Base-by-base conservation (phyloP, 2,113 vertebrate species). In the Capreolus pygargus region DNA sequence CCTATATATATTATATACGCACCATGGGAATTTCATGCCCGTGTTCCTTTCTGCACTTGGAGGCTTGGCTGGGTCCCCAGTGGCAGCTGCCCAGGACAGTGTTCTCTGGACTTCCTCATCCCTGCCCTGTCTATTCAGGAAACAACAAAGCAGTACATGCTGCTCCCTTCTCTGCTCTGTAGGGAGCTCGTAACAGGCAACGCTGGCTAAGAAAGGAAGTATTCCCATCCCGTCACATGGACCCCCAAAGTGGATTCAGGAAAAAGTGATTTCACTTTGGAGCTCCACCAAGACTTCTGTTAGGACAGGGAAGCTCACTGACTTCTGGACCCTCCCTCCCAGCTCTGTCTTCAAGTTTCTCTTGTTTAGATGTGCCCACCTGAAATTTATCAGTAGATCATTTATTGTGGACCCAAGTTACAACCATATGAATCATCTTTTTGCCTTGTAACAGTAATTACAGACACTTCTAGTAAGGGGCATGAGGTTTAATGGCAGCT, bases 51-150 rank as follows among this genome's bases (percentile, higher is more conserved):
- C 88, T 88, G 55, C 2, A 21, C 45, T 25, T 7, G 39, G 83
- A 92, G 30, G n/a, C 54, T 82, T 97, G 97, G 96, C 95, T 87
- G 30, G 50, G 45, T 93, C 45, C 86, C 94, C 17, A 15, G n/a
- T 58, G 83, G 82, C 88, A 67, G 95, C 85, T 89, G 47, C 82
- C 90, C 83, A 94, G 93, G 30, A 82, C 93, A 8, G 33, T 79
- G 92, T 76, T 94, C 92, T 84, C 82, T 45, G 79, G 45, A 93
- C 64, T 96, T 97, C 97, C 95, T 95, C 91, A 64, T 95, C 92
- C 85, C 94, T 98, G 54, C 55, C 89, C 88, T 91, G 57, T 83
- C 88, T n/a, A 43, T 43, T 91, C 96, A 96, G 95, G 97, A 98
- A 98, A 78, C 55, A 91, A 58, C 84, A 92, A 85, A 92, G 39